phyloP scores from a whole-genome alignment of 2,888 invertebrate genomes.

The Isoperla grammatica region DNA sequence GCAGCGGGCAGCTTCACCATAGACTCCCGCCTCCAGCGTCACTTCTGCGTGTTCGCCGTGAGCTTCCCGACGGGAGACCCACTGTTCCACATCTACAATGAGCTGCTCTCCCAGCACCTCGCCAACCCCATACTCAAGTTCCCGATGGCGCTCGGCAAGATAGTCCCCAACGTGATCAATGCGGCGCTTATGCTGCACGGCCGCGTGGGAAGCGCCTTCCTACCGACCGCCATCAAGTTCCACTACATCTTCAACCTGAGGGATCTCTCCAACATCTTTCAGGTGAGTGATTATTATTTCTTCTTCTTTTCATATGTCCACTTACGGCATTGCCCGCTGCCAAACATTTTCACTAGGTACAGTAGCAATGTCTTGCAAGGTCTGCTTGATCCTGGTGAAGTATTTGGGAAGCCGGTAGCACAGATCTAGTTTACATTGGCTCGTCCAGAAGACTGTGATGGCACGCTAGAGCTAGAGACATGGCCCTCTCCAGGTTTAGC shows the following conservation, averaged over 20 bases:
- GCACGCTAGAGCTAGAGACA: too few relatives aligned
- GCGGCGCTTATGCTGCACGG: constrained; percentile 72
- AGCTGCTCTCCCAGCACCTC: constrained; percentile 74
- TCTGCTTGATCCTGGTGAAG: too few relatives aligned
- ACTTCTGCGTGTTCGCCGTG: constrained; percentile 81
- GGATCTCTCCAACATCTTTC: constrained; percentile 90
- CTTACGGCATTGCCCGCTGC: too few relatives aligned
- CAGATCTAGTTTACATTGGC: too few relatives aligned
- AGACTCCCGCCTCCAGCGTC: constrained; percentile 81
- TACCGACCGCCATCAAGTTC: constrained; percentile 92
- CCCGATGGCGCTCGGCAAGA: constrained; percentile 50
- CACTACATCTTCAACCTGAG: constrained; percentile 91
- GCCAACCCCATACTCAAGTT: constrained; percentile 62
- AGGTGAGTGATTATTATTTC: too few relatives aligned
- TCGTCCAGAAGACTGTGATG: too few relatives aligned
- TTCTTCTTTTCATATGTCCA: too few relatives aligned
- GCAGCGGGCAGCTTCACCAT: constrained; percentile 94
- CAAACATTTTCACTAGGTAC: too few relatives aligned
- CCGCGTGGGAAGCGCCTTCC: constrained; percentile 67
- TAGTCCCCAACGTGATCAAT: constrained; percentile 57
- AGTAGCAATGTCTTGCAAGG: too few relatives aligned
- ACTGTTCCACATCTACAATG: constrained; percentile 72
- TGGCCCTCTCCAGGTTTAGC: too few relatives aligned
- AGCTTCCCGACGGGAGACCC: constrained; percentile 82
- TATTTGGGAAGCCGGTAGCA: too few relatives aligned